Conservation (phyloP, 2,113 vertebrate genomes). For the Sus scrofa region T2T-Sscrofa CM000826.6:113457501-113458000, state of each 20-base stretch:
- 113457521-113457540: background rate
- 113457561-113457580: background rate
- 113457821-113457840: background rate
- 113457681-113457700: background rate
- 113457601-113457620: conserved; percentile 21
- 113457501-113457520: background rate
- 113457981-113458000: too few relatives aligned
- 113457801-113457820: background rate
- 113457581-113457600: background rate
- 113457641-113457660: background rate
- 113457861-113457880: too few relatives aligned
- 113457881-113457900: too few relatives aligned
- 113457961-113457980: too few relatives aligned
- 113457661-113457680: background rate
- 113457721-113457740: background rate
- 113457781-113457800: background rate
- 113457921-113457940: too few relatives aligned
- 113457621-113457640: background rate
- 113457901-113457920: too few relatives aligned
- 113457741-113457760: background rate
- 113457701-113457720: background rate
- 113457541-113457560: background rate
- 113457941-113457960: too few relatives aligned
- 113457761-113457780: background rate
- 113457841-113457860: background rate